These are phyloP conservation scores for Galaxea fascicularis DNA, from an alignment of 92 coral and sea anemone genomes.

Conservation along the genomic window DNA sequence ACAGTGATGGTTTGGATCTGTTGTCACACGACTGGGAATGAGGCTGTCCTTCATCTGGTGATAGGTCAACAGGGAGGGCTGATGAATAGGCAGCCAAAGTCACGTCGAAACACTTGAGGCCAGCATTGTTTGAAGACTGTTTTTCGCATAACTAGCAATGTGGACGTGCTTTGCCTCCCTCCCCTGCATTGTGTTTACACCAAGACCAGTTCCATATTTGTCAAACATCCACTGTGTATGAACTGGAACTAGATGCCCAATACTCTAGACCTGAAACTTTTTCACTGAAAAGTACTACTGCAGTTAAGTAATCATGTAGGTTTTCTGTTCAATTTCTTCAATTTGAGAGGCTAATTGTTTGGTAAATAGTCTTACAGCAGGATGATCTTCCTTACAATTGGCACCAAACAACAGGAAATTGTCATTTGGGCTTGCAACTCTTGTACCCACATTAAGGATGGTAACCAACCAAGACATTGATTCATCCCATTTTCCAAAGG, in stretches of 20 bases:
- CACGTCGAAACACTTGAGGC: slow-evolving; percentile 60
- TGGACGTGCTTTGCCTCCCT: slow-evolving; percentile 21
- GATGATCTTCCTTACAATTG: slow-evolving; percentile 61
- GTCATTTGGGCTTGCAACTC: slow-evolving; percentile 65
- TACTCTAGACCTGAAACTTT: slow-evolving; percentile 55
- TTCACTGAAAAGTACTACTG: too few species aligned
- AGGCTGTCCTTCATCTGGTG: slow-evolving; percentile 40
- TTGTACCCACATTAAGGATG: slow-evolving; percentile 69
- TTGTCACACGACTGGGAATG: slow-evolving; percentile 36
- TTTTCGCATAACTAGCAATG: too few species aligned
- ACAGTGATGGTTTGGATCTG: slow-evolving; percentile 37
- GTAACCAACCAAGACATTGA: slow-evolving; percentile 59
- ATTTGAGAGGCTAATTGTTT: slow-evolving; percentile 20
- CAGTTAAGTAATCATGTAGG: not conserved
- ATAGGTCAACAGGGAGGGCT: slow-evolving; percentile 53
- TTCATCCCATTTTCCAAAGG: slow-evolving; percentile 6
- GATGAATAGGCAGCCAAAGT: slow-evolving; percentile 54
- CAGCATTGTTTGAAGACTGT: slow-evolving; percentile 42
- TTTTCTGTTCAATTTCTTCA: slow-evolving; percentile 47
- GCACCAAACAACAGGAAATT: slow-evolving; percentile 19
- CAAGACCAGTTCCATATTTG: slow-evolving; percentile 60
- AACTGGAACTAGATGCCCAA: slow-evolving; percentile 43
- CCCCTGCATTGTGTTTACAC: slow-evolving; percentile 74
- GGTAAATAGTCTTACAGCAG: slow-evolving; percentile 16
- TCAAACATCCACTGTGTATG: slow-evolving; percentile 50